Conservation (phyloP, 2,113 vertebrate genomes). For the Ahaetulla prasina region DNA sequence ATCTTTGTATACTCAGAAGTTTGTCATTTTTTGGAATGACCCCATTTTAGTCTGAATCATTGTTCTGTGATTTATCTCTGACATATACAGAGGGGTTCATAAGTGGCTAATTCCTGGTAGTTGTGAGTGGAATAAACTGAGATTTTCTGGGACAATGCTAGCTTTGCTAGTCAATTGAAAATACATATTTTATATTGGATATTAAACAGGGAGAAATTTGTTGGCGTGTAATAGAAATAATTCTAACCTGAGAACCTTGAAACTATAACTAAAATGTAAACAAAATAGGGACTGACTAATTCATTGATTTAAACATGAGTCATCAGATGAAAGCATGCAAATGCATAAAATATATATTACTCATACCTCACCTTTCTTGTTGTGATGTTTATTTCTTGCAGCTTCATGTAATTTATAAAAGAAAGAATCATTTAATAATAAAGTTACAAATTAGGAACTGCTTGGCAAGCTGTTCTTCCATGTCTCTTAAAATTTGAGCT, state of each 20-base stretch:
- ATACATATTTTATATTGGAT: background rate
- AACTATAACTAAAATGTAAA: background rate
- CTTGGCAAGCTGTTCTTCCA: background rate
- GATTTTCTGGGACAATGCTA: background rate
- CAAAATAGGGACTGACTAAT: background rate
- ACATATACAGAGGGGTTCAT: background rate
- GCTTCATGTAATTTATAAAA: background rate
- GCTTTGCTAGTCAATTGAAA: background rate
- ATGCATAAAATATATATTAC: background rate
- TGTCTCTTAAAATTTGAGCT: background rate
- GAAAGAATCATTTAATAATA: background rate
- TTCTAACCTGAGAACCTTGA: background rate
- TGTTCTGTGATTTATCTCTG: constrained; percentile 1
- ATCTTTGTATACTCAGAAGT: background rate
- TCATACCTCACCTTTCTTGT: background rate
- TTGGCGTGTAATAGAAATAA: background rate
- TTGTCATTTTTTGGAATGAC: background rate
- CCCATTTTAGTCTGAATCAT: background rate
- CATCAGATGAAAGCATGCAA: background rate
- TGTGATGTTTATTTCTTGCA: background rate
- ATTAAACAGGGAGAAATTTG: background rate
- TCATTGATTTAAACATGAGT: background rate
- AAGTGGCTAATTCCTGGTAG: background rate
- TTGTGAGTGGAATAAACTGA: background rate
- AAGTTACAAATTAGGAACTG: background rate